Conservation (phyloP, 2,888 invertebrate genomes). For the Microplitis manilae region DNA sequence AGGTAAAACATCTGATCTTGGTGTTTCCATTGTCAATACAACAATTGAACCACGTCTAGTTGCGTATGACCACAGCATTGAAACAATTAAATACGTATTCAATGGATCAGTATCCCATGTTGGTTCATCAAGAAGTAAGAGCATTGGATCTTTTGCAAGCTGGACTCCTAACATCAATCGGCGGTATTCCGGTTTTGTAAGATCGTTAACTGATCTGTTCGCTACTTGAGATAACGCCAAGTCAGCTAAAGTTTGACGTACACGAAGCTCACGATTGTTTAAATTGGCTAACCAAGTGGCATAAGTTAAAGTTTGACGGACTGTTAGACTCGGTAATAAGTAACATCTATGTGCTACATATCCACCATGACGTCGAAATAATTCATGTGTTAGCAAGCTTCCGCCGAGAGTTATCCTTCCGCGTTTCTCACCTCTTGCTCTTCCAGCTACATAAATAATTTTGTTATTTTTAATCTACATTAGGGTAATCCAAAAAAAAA, state of each 20-base stretch:
- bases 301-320: conserved; percentile 87
- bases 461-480: conserved; percentile 65
- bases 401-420: conserved; percentile 94
- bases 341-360: conserved; percentile 91
- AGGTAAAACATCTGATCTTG: conserved; percentile 94
- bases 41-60: conserved; percentile 94
- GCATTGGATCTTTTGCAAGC: conserved; percentile 92
- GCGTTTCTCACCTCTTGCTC: conserved; percentile 82
- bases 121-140: conserved; percentile 92
- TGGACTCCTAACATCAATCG: conserved; percentile 93
- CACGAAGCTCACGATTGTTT: conserved; percentile 78
- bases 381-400: conserved; percentile 83
- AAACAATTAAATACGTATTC: conserved; percentile 94
- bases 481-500: no score
- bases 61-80: conserved; percentile 91
- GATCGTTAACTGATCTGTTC: conserved; percentile 84
- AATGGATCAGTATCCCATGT: conserved; percentile 95
- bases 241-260: conserved; percentile 93
- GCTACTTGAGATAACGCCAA: conserved; percentile 93
- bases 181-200: conserved; percentile 91
- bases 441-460: conserved; percentile 73
- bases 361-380: conserved; percentile 90
- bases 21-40: conserved; percentile 93
- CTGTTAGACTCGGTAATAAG: conserved; percentile 88
- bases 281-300: conserved; percentile 76